A percentile compares a stretch with the other conserved stretches of the same genome.
Evolutionary conservation across 2,797 vertebrate genomes (phyloP).

Genomic region (Acanthurus lineatus): DNA sequence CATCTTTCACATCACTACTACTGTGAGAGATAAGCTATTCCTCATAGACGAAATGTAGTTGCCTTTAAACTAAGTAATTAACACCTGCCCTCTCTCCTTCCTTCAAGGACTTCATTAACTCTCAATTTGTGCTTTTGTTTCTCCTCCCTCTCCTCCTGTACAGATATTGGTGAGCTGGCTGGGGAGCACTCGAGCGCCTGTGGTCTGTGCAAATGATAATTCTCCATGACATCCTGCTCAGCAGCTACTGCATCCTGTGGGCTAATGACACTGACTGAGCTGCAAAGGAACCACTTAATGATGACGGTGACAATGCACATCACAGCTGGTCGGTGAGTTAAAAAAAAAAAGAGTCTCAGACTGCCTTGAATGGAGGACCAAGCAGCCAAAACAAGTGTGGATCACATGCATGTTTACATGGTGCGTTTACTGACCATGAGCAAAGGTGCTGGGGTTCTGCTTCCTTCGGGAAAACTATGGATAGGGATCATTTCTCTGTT

Average conservation of each 20-base stretch:
- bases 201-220: conserved; percentile 75
- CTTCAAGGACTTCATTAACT: conserved; percentile 71
- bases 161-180: conserved; percentile 51
- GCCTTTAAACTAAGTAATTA: conserved; percentile 69
- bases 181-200: conserved; percentile 63
- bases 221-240: conserved; percentile 70
- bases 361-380: no score
- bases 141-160: conserved; percentile 27
- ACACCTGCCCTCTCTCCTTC: conserved; percentile 34
- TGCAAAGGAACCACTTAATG: conserved; percentile 68
- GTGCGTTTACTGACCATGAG: conserved; percentile 1
- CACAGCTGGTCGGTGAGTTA: conserved; percentile 48
- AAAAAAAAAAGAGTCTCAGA: no score
- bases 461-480: conserved; percentile 7
- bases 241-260: conserved; percentile 75
- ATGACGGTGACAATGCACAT: conserved; percentile 61
- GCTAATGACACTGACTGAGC: conserved; percentile 73
- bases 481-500: conserved; percentile 6
- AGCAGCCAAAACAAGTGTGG: no score
- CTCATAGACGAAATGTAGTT: conserved; percentile 26
- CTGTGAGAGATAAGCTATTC: conserved; percentile 43
- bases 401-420: conserved; percentile 1
- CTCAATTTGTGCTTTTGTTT: conserved; percentile 58
- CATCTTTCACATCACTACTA: conserved; percentile 15
- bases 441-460: conserved; percentile 16